Evolutionary conservation across 2,113 vertebrate genomes (phyloP).

Genomic region (Microcebus murinus): DNA sequence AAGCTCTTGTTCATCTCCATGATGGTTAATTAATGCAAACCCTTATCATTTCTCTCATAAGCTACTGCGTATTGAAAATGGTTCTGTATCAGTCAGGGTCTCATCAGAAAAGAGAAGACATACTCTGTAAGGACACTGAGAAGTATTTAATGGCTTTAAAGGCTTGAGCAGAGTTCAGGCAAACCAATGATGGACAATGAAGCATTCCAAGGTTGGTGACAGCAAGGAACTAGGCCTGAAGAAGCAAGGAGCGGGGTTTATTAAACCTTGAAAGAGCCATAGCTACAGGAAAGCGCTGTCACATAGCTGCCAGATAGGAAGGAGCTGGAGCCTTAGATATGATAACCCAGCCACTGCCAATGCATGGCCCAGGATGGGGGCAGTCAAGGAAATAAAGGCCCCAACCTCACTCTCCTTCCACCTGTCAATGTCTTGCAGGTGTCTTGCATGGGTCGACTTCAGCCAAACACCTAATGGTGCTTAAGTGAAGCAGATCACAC

Average conservation of each 20-base stretch:
- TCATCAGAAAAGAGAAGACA: not conserved
- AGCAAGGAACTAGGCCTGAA: not conserved
- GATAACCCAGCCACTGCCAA: not conserved
- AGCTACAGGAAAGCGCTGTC: not conserved
- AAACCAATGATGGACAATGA: not conserved
- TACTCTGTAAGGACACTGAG: not conserved
- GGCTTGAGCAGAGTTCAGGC: not conserved
- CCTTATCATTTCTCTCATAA: not conserved
- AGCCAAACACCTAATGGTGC: not conserved
- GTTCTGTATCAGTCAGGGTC: not conserved
- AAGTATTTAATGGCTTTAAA: not conserved
- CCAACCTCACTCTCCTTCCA: not conserved
- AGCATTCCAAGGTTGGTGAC: not conserved
- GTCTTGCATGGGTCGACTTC: accelerated
- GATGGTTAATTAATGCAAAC: not conserved
- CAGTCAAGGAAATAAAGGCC: not conserved
- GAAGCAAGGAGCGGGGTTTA: no score
- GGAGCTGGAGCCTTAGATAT: not conserved
- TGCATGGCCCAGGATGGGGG: not conserved
- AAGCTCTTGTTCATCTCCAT: not conserved
- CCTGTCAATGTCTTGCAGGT: not conserved
- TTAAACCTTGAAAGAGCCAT: not conserved
- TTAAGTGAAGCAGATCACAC: not conserved
- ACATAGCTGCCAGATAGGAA: not conserved
- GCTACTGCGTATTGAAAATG: not conserved